Percentiles rank a stretch among this genome's conserved stretches.
These are phyloP conservation scores for Xanthorhoe designata DNA, from an alignment of 2,888 invertebrate genomes.

Conservation along the genomic window DNA sequence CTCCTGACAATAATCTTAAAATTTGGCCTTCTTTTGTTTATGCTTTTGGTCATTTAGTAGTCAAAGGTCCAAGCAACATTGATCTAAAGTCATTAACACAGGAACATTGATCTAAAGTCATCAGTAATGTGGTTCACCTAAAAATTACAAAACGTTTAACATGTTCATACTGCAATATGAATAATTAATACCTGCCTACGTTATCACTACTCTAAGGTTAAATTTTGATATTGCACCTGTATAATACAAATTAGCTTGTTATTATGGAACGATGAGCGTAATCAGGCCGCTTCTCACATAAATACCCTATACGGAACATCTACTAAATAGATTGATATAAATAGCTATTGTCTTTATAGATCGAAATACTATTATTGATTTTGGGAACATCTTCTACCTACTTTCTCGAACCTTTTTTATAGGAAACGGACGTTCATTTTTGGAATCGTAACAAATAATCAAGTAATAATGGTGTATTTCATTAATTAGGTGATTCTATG, in stretches of 20 bases:
- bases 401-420: background rate
- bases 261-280: constrained; percentile 30
- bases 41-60: no score
- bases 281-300: constrained; percentile 28
- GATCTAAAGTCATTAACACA: no score
- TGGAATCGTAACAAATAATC: background rate
- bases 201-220: constrained; percentile 7
- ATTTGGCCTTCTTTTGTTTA: no score
- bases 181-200: background rate
- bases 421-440: background rate
- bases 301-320: constrained; percentile 27
- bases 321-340: constrained; percentile 15
- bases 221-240: constrained; percentile 29
- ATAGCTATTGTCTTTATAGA: constrained; percentile 10
- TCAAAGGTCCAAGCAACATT: no score
- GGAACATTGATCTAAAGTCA: no score
- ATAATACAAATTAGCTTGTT: constrained; percentile 33
- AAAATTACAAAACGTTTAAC: no score
- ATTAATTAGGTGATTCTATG: no score
- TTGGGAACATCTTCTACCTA: constrained; percentile 6
- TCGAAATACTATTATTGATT: constrained; percentile 13
- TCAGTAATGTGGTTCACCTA: no score
- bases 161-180: no score
- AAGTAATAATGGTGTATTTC: background rate
- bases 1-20: no score